A percentile compares a stretch with the other conserved stretches of the same genome.
phyloP scores from a whole-genome alignment of 2,797 vertebrate species.

The Fringilla coelebs region DNA sequence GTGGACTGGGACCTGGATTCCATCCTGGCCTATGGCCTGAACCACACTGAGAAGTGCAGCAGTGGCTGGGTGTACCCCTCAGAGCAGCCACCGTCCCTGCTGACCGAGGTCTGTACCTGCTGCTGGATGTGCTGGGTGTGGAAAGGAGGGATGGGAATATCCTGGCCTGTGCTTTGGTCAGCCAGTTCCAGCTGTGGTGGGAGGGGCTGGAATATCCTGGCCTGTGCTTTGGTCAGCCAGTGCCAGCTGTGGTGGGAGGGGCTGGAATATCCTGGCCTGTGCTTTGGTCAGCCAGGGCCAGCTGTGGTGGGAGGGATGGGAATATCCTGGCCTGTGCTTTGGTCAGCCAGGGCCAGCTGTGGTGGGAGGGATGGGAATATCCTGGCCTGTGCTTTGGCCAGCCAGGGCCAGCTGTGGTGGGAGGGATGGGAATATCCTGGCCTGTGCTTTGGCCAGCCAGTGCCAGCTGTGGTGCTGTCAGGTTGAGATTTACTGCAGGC shows the following conservation, averaged over 20 bases:
- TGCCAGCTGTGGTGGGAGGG: not conserved
- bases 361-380: fast-evolving
- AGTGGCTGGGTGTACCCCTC: conserved; percentile 78
- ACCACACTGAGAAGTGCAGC: conserved; percentile 74
- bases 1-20: conserved; percentile 73
- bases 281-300: not conserved
- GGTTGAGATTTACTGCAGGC: not conserved
- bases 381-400: not conserved
- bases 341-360: not conserved
- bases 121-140: fast-evolving
- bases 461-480: not conserved
- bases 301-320: fast-evolving
- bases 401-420: not conserved
- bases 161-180: not conserved
- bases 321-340: not conserved
- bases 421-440: fast-evolving
- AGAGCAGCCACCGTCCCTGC: not conserved
- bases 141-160: fast-evolving
- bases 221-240: not conserved
- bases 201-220: fast-evolving
- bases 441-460: not conserved
- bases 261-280: fast-evolving
- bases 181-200: not conserved
- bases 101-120: conserved; percentile 77
- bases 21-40: conserved; percentile 78